These are phyloP conservation scores for Aporophyla lueneburgensis DNA, from an alignment of 2,888 invertebrate genomes.

Conservation along the genomic window DNA sequence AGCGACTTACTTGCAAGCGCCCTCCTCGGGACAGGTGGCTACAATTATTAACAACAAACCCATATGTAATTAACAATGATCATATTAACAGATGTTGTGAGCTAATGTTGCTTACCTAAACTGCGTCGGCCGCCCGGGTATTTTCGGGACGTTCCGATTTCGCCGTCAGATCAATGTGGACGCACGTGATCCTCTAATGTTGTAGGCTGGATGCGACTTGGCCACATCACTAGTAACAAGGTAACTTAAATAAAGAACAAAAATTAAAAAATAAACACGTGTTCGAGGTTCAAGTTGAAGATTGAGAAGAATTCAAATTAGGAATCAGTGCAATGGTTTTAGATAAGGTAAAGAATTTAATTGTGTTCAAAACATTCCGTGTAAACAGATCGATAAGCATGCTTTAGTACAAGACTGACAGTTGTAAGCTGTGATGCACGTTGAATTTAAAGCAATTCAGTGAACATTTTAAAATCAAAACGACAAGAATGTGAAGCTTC, in stretches of 20 bases:
- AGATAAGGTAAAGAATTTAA: conserved; percentile 68
- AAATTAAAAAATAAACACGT: conserved; percentile 61
- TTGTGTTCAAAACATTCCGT: conserved; percentile 80
- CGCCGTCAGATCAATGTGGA: conserved; percentile 81
- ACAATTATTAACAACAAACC: conserved; percentile 90
- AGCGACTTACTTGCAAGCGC: conserved; percentile 98
- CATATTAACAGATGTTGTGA: conserved; percentile 91
- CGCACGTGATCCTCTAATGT: conserved; percentile 80
- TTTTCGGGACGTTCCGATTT: conserved; percentile 86
- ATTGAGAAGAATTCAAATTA: conserved; percentile 47
- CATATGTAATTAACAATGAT: conserved; percentile 91
- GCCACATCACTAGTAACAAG: conserved; percentile 63
- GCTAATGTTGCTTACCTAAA: conserved; percentile 89
- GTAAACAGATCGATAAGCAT: conserved; percentile 88
- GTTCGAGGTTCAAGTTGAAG: conserved; percentile 50
- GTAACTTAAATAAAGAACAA: conserved; percentile 65
- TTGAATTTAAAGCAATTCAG: conserved; percentile 44
- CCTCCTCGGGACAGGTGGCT: conserved; percentile 98
- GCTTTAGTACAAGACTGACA: conserved; percentile 70
- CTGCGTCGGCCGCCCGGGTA: conserved; percentile 89
- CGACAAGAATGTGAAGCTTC: conserved; percentile 25
- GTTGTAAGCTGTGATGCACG: conserved; percentile 52
- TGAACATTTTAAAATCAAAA: conserved; percentile 32
- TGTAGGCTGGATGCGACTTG: conserved; percentile 73
- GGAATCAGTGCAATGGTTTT: conserved; percentile 55